Percentiles rank a stretch among this genome's conserved stretches.
Evolutionary conservation across 1,140 invertebrate species (phyloP).

Genomic region (Drosophila tani): DNA sequence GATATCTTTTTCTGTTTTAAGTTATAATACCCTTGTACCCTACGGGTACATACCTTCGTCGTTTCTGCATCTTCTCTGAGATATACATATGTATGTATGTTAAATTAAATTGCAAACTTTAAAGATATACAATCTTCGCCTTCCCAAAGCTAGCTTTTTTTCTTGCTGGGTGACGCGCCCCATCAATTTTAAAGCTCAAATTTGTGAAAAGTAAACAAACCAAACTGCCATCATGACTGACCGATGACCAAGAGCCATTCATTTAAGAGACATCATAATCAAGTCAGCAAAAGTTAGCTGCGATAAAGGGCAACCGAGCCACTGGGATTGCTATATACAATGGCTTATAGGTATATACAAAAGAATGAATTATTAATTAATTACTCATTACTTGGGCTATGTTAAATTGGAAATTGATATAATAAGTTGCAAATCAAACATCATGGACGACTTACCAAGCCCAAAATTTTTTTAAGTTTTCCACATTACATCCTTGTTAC

Average conservation of each 20-base stretch:
- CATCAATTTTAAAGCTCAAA: constrained; percentile 3
- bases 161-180: neutral
- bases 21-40: no score
- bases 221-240: constrained; percentile 25
- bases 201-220: constrained; percentile 1
- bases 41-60: no score
- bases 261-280: constrained; percentile 62
- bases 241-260: constrained; percentile 50
- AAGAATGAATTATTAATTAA: constrained; percentile 73
- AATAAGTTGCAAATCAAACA: no score
- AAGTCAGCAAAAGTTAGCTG: constrained; percentile 21
- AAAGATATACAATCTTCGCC: neutral
- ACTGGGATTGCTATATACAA: constrained; percentile 46
- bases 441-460: no score
- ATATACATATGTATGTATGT: no score
- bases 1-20: neutral
- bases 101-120: neutral
- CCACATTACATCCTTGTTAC: no score
- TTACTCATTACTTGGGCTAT: constrained; percentile 45
- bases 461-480: no score
- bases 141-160: neutral
- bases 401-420: no score
- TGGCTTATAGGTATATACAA: constrained; percentile 29
- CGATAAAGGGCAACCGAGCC: constrained; percentile 26
- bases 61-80: no score